Percentiles rank a stretch among this genome's conserved stretches.
phyloP scores from a whole-genome alignment of 2,113 vertebrate genomes.

The Monopterus albus region DNA sequence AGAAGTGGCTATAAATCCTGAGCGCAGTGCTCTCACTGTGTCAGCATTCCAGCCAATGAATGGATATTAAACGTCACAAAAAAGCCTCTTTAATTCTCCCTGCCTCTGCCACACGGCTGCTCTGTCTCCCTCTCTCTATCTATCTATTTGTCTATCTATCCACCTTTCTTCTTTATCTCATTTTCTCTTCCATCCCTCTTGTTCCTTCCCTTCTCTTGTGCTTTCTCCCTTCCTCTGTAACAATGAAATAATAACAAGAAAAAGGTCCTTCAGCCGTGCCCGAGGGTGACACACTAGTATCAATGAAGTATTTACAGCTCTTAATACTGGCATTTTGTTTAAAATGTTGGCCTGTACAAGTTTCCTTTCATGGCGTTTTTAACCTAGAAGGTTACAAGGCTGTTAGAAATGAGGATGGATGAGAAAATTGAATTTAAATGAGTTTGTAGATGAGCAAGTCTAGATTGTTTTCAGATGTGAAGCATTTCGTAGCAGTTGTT shows the following conservation, averaged over 20 bases:
- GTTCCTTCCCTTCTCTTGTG: background rate
- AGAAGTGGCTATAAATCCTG: constrained; percentile 85
- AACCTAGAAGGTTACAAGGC: background rate
- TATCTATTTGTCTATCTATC: constrained; percentile 37
- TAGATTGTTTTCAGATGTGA: background rate
- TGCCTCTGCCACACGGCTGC: constrained; percentile 68
- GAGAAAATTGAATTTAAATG: too few species aligned
- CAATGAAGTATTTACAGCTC: constrained; percentile 74
- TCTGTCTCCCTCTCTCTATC: constrained; percentile 50
- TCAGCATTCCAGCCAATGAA: constrained; percentile 90
- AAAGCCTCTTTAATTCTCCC: constrained; percentile 87
- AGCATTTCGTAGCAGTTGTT: background rate
- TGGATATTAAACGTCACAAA: constrained; percentile 89
- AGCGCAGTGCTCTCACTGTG: constrained; percentile 83
- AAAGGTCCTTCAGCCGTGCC: constrained; percentile 48
- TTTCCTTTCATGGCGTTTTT: background rate
- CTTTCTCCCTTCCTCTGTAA: constrained; percentile 11
- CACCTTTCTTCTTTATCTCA: constrained; percentile 28
- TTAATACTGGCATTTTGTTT: background rate
- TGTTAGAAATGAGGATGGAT: background rate
- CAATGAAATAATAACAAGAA: constrained; percentile 63
- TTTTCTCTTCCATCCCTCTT: background rate
- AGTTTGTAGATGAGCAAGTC: background rate
- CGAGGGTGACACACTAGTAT: constrained; percentile 41
- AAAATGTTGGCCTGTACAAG: background rate